Conservation (phyloP, 2,888 invertebrate species). For the Netelia melanura region DNA sequence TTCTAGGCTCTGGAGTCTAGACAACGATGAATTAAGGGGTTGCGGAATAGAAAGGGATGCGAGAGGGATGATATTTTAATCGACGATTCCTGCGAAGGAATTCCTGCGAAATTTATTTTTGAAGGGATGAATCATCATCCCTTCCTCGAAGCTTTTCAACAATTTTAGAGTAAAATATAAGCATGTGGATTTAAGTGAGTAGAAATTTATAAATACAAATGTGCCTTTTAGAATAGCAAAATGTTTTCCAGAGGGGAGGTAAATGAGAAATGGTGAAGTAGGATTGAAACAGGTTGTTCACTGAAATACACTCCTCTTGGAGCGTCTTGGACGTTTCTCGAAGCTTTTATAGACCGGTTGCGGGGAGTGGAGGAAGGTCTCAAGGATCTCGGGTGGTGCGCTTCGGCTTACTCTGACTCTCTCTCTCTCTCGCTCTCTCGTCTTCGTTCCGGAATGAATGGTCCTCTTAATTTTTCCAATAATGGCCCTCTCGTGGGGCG, state of each 20-base stretch:
- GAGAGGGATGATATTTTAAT: constrained; percentile 4
- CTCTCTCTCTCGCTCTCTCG: constrained; percentile 12
- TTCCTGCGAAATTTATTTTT: too few species aligned
- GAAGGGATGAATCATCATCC: too few species aligned
- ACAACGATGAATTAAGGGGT: constrained; percentile 9
- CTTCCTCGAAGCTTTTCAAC: too few species aligned
- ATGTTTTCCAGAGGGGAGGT: constrained; percentile 34
- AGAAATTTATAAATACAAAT: constrained; percentile 20
- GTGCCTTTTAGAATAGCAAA: not conserved
- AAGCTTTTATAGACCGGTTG: constrained; percentile 28
- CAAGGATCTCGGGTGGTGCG: constrained; percentile 52
- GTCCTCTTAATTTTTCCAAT: constrained; percentile 81
- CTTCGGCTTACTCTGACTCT: constrained; percentile 33
- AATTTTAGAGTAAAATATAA: too few species aligned
- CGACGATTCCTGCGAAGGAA: too few species aligned
- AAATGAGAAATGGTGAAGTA: constrained; percentile 57
- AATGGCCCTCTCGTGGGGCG: constrained; percentile 75
- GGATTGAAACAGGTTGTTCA: constrained; percentile 55
- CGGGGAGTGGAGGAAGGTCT: constrained; percentile 30
- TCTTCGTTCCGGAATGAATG: constrained; percentile 73
- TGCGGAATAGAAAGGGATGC: constrained; percentile 1
- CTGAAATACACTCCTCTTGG: constrained; percentile 40
- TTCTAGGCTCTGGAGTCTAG: not conserved
- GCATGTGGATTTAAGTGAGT: too few species aligned
- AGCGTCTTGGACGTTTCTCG: constrained; percentile 32